Percentiles rank a stretch among this genome's conserved stretches.
These are phyloP conservation scores for Drosophila malerkotliana DNA, from an alignment of 1,140 invertebrate species.

Conservation along the genomic window DNA sequence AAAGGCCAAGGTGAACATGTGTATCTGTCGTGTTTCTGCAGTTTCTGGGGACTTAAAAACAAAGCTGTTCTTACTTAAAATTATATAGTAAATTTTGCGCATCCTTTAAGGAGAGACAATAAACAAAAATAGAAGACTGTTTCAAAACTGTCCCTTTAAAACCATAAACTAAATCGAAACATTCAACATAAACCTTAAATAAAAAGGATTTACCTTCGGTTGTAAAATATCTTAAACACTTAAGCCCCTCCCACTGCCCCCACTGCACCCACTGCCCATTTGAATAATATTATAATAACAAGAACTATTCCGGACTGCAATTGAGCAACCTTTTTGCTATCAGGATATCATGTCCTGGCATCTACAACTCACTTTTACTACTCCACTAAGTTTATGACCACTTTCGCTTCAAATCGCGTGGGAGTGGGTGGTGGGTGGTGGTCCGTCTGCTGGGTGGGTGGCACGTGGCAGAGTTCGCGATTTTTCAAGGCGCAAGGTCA, in stretches of 20 bases:
- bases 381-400: conserved; percentile 50
- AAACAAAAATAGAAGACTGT: too few relatives aligned
- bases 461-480: conserved; percentile 67
- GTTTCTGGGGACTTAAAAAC: conserved; percentile 12
- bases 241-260: conserved; percentile 1
- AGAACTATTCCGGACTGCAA: conserved; percentile 41
- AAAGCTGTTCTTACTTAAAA: conserved; percentile 26
- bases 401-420: conserved; percentile 27
- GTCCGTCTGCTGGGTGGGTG: conserved; percentile 7
- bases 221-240: conserved; percentile 18
- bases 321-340: conserved; percentile 47
- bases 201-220: conserved; percentile 37
- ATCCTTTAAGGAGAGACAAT: too few relatives aligned
- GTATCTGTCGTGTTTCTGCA: conserved; percentile 14
- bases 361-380: conserved; percentile 49
- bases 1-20: conserved; percentile 21
- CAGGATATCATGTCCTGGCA: conserved; percentile 42
- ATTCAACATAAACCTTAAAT: conserved; percentile 8
- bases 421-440: neutral
- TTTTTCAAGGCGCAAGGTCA: conserved; percentile 75
- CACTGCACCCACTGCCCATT: conserved; percentile 8
- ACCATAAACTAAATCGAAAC: neutral
- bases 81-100: neutral
- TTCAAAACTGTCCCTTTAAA: too few relatives aligned
- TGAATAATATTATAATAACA: conserved; percentile 41